A percentile compares a stretch with the other conserved stretches of the same genome.
These are phyloP conservation scores for Catocala nupta DNA, from an alignment of 2,888 invertebrate genomes.

Conservation along the genomic window DNA sequence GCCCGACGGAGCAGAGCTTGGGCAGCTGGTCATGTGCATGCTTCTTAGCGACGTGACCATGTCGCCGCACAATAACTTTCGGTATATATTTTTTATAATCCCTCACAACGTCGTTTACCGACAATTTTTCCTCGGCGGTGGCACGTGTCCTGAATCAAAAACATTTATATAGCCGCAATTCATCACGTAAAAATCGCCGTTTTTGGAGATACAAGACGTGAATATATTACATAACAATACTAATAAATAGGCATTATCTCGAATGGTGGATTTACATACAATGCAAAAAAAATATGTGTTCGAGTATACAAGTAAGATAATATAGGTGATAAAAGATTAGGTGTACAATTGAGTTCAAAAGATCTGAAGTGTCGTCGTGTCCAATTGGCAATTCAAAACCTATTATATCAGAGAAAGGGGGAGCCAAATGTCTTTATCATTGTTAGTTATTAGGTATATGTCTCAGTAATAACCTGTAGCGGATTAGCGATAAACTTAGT, in stretches of 20 bases:
- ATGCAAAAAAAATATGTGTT: neutral
- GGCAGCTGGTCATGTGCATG: slow-evolving; percentile 90
- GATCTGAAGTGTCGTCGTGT: neutral
- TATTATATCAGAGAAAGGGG: neutral
- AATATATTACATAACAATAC: slow-evolving; percentile 16
- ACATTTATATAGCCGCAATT: slow-evolving; percentile 22
- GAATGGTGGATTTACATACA: neutral
- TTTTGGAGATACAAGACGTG: slow-evolving; percentile 35
- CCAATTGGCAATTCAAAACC: slow-evolving; percentile 20
- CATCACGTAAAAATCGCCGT: slow-evolving; percentile 26
- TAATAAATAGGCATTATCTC: neutral
- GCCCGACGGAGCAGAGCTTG: slow-evolving; percentile 80
- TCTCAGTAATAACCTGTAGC: too few species aligned
- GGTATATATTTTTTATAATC: slow-evolving; percentile 95
- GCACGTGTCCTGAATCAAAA: slow-evolving; percentile 88
- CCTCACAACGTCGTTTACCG: slow-evolving; percentile 90
- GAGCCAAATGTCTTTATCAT: neutral
- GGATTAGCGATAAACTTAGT: too few species aligned
- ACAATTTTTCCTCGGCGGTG: slow-evolving; percentile 91
- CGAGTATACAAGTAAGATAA: too few species aligned
- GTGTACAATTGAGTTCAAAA: neutral
- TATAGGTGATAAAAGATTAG: too few species aligned
- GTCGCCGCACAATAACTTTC: slow-evolving; percentile 91
- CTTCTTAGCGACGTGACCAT: slow-evolving; percentile 92
- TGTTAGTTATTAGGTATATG: too few species aligned